Conservation (phyloP, 2,797 vertebrate species). For the Gallinago stenura region DNA sequence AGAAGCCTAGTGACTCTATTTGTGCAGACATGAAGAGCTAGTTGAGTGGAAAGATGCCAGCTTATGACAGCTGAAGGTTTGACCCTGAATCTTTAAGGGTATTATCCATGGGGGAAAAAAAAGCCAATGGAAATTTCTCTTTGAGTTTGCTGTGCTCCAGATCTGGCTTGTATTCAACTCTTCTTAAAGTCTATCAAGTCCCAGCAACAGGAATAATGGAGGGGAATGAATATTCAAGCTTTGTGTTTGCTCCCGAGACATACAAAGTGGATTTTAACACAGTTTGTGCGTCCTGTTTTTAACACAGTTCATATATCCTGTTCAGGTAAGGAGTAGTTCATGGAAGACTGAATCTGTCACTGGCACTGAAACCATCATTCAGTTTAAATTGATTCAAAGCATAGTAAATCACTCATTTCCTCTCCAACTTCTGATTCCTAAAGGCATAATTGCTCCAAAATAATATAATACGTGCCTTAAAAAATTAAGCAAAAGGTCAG, state of each 20-base stretch:
- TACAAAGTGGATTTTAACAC: neutral
- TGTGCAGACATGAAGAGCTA: neutral
- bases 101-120: neutral
- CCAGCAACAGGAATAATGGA: neutral
- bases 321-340: neutral
- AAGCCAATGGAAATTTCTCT: constrained; percentile 32
- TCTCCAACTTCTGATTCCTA: constrained; percentile 5
- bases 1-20: neutral
- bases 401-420: constrained; percentile 13
- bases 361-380: neutral
- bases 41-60: constrained; percentile 11
- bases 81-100: constrained; percentile 12
- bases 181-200: neutral
- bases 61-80: constrained; percentile 21
- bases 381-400: neutral
- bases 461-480: neutral
- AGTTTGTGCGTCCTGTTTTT: neutral
- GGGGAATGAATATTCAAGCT: neutral
- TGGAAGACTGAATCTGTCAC: neutral
- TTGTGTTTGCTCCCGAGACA: neutral
- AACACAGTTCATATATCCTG: neutral
- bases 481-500: constrained; percentile 5
- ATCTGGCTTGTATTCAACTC: neutral
- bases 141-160: neutral
- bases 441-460: neutral